Evolutionary conservation across 2,888 invertebrate genomes (phyloP), one percentile per base, ranked within the genome.

Genomic region (Aricia artaxerxes): DNA sequence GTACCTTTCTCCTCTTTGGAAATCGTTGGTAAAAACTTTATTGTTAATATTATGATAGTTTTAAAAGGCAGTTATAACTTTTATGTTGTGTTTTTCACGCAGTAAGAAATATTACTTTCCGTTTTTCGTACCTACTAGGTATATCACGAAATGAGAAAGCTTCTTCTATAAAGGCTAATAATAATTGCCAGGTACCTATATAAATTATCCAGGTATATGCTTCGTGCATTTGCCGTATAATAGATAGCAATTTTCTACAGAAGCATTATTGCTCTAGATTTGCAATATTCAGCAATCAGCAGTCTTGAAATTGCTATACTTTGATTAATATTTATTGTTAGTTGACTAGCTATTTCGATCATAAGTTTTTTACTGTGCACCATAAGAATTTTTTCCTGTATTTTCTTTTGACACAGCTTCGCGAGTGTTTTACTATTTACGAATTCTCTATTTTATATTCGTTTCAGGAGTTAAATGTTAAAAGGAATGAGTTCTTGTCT

Each of bases 61-160:
- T n/a, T 60, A 60, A n/a, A n/a, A 61, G 61, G 64, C 2, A 64
- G 64, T 24, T 64, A 61, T 24, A 31, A 64, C 64, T 69, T 69
- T 13, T 69, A 24, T 4, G 11, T 69, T 69, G 13, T 61, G 6
- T 61, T 69, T 13, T 35, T 35, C 11, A 4, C 13, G 13, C 13
- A 69, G 69, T 69, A 35, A 13, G 16, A 64, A 69, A 49, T 49
- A 49, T 64, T 24, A 64, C 11, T 69, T 69, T 69, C 11, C 64
- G 9, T 69, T 69, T 69, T 69, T 1, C 3, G 31, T 13, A 35
- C 3, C 11, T 13, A 35, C 3, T 13, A 49, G 0, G 1, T 49
- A 69, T 35, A 69, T 69, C 35, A 69, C 69, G 38, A 69, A 69
- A 38, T 38, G 5, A 69, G 4, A 16, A 38, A 31, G 69, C 69